Evolutionary conservation across 2,888 invertebrate species (phyloP).

Genomic region (Podotricha telesiphe): DNA sequence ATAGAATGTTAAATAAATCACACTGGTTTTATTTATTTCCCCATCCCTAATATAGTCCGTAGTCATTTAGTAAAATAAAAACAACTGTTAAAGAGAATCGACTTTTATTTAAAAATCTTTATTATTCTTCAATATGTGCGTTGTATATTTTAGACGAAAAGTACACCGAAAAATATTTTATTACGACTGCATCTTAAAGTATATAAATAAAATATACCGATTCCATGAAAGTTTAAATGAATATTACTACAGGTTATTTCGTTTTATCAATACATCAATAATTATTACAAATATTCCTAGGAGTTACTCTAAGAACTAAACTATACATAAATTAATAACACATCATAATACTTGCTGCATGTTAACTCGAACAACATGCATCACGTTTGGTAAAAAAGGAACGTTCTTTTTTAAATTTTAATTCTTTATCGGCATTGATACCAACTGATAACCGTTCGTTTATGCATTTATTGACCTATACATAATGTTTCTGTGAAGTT

Average conservation of each 20-base stretch:
- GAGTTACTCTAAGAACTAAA: constrained; percentile 58
- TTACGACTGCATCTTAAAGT: constrained; percentile 4
- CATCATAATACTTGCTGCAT: constrained; percentile 73
- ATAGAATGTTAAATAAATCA: constrained; percentile 60
- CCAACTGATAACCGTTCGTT: background rate
- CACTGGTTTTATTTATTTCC: constrained; percentile 30
- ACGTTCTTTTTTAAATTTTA: constrained; percentile 4
- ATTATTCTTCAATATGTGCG: constrained; percentile 49
- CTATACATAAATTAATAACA: constrained; percentile 79
- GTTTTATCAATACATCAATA: constrained; percentile 53
- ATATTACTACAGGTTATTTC: constrained; percentile 41
- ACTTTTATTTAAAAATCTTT: constrained; percentile 17
- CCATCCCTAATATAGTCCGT: background rate
- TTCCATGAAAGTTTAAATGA: constrained; percentile 18
- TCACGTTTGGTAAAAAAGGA: constrained; percentile 31
- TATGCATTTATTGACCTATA: constrained; percentile 1
- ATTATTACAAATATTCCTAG: constrained; percentile 53
- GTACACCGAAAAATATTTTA: constrained; percentile 26
- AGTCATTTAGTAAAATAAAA: background rate
- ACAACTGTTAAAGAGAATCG: constrained; percentile 15
- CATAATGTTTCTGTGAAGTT: background rate
- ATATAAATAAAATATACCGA: constrained; percentile 4
- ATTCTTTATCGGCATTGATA: background rate
- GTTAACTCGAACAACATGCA: constrained; percentile 47
- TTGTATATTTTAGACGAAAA: constrained; percentile 39